Conservation (phyloP, 2,888 invertebrate genomes). For the Heteromyza rotundicornis region DNA sequence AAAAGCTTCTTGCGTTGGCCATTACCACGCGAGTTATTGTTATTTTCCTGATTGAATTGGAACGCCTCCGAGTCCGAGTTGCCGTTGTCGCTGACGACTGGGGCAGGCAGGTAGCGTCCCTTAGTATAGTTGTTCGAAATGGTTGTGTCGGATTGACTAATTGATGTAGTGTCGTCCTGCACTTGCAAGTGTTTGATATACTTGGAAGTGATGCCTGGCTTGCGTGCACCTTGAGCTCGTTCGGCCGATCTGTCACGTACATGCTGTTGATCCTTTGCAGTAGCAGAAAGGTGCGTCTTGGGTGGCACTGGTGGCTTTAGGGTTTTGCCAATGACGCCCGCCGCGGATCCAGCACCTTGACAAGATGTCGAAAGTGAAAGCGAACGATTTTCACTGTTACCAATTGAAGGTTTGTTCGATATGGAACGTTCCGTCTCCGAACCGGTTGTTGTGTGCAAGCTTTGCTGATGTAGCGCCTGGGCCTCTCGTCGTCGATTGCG, state of each 20-base stretch:
- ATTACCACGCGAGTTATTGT: constrained; percentile 54
- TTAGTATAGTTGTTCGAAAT: constrained; percentile 60
- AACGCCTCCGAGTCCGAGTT: constrained; percentile 59
- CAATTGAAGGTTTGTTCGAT: constrained; percentile 71
- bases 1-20: constrained; percentile 70
- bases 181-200: constrained; percentile 58
- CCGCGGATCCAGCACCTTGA: constrained; percentile 14
- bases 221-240: constrained; percentile 32
- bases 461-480: constrained; percentile 55
- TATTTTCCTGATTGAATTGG: constrained; percentile 63
- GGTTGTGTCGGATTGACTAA: constrained; percentile 62
- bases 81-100: constrained; percentile 57
- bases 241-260: constrained; percentile 41
- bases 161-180: constrained; percentile 59
- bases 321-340: background rate
- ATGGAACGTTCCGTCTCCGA: constrained; percentile 82
- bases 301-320: constrained; percentile 54
- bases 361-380: constrained; percentile 47
- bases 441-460: constrained; percentile 68
- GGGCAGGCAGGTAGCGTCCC: constrained; percentile 50
- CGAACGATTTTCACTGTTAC: constrained; percentile 59
- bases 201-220: constrained; percentile 56
- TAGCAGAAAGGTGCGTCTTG: constrained; percentile 45
- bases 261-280: constrained; percentile 12
- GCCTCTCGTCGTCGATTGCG: constrained; percentile 73